phyloP scores from a whole-genome alignment of 2,888 invertebrate genomes.

The Pristionchus entomophagus region DNA sequence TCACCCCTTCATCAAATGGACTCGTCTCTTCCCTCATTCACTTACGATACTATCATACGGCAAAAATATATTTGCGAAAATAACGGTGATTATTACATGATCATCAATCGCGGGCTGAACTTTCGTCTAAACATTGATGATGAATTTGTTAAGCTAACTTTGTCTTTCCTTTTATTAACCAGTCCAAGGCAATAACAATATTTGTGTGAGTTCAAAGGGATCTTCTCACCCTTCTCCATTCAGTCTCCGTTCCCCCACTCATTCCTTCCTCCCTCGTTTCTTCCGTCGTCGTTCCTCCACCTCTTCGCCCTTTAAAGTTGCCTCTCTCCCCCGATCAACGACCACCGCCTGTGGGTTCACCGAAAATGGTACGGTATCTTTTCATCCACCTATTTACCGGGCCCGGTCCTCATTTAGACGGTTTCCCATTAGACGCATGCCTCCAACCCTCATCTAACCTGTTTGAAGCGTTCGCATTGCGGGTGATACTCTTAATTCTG shows the following conservation, averaged over 20 bases:
- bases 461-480: neutral
- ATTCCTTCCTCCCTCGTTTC: slow-evolving; percentile 40
- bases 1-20: neutral
- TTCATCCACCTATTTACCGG: neutral
- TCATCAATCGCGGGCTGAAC: no score
- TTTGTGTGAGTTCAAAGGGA: neutral
- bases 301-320: slow-evolving; percentile 10
- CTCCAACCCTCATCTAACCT: neutral
- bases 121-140: no score
- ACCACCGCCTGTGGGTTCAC: neutral
- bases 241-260: slow-evolving; percentile 33
- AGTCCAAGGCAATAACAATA: neutral
- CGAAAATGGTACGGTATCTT: neutral
- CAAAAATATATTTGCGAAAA: no score
- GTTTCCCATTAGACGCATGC: neutral
- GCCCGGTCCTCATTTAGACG: slow-evolving; percentile 2
- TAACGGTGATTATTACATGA: no score
- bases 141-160: no score
- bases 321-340: slow-evolving; percentile 23
- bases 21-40: no score
- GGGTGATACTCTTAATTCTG: no score
- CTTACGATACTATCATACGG: no score
- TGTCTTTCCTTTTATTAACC: no score
- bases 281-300: slow-evolving; percentile 6
- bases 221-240: neutral